phyloP scores from a whole-genome alignment of 2,113 vertebrate genomes.

The Apeltes quadracus region DNA sequence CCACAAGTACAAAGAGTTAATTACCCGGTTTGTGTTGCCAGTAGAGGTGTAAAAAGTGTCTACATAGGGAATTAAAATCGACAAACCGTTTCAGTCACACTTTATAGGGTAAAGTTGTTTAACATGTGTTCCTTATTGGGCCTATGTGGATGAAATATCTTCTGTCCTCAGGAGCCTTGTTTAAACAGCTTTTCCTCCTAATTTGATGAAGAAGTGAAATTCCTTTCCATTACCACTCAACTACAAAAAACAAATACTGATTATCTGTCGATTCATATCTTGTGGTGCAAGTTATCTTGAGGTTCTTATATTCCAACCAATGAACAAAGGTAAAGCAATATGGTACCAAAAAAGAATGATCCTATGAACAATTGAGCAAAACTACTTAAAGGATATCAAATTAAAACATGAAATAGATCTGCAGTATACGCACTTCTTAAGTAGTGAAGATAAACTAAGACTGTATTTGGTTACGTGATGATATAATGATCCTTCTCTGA shows the following conservation, averaged over 20 bases:
- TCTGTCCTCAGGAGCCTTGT: constrained; percentile 5
- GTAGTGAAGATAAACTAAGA: neutral
- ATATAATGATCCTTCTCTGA: neutral
- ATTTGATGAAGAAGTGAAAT: too few relatives aligned
- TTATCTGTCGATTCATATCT: constrained; percentile 19
- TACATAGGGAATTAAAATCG: constrained; percentile 31
- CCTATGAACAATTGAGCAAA: neutral
- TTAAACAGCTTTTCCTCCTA: too few relatives aligned
- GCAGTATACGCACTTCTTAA: neutral
- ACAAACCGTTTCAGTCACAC: constrained; percentile 24
- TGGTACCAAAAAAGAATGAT: neutral
- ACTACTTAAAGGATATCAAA: neutral
- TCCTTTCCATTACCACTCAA: neutral
- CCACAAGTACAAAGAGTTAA: constrained; percentile 43
- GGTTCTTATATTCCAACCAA: neutral
- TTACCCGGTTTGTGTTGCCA: constrained; percentile 55
- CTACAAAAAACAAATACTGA: constrained; percentile 18
- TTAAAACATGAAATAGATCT: neutral
- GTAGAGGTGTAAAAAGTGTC: constrained; percentile 50
- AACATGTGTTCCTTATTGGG: constrained; percentile 13
- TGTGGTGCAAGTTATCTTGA: neutral
- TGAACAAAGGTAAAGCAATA: neutral
- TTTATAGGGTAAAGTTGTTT: constrained; percentile 4
- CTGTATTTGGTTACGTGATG: too few relatives aligned
- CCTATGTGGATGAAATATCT: neutral